Evolutionary conservation across 37 sponge, comb jelly and placozoan genomes (phyloP), one percentile per base, ranked within the genome.

Genomic region (Chondrosia reniformis): DNA sequence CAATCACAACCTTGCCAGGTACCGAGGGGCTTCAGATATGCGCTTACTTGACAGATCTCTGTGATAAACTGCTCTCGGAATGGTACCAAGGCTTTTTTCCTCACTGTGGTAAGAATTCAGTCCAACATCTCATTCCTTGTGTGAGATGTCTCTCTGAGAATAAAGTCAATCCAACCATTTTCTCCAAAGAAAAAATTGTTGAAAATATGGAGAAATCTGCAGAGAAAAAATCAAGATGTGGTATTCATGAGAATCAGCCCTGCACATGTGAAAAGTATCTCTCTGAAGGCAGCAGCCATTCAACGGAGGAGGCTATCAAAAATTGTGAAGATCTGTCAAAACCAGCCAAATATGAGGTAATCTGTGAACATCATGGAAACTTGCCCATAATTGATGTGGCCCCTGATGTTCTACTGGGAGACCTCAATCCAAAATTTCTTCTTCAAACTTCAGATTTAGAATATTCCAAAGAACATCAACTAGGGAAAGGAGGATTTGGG

Each of bases 71-170:
- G 22, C 57, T 89, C 28, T 36, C 27, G n/a, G 93, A 92, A 21
- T 95, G 96, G 96, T 95, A 87, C 59, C 92, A 89, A 1, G 93
- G 92, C 1, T 45, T 86, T 3, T 32, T 36, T n/a, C 22, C 24
- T 9, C 4, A 22, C 59, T n/a, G n/a, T n/a, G n/a, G n/a, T n/a
- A n/a, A n/a, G n/a, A n/a, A n/a, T n/a, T n/a, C n/a, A n/a, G 27
- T 85, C 3, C 74, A 78, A 15, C 89, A 89, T 55, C 76, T 62
- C 58, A 65, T 84, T 6, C 90, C 91, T 0, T 93, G 94, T 75
- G 80, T 58, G 24, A 81, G 84, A 57, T 93, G 94, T 63, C 17
- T 80, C 3, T 79, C 76, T 44, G 24, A 43, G 66, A 57, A 66
- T 15, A 24, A 56, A 8, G 25, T 62, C 22, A 42, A 31, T 42